Evolutionary conservation across 2,888 invertebrate species (phyloP).

Genomic region (Pandemis cinnamomeana): DNA sequence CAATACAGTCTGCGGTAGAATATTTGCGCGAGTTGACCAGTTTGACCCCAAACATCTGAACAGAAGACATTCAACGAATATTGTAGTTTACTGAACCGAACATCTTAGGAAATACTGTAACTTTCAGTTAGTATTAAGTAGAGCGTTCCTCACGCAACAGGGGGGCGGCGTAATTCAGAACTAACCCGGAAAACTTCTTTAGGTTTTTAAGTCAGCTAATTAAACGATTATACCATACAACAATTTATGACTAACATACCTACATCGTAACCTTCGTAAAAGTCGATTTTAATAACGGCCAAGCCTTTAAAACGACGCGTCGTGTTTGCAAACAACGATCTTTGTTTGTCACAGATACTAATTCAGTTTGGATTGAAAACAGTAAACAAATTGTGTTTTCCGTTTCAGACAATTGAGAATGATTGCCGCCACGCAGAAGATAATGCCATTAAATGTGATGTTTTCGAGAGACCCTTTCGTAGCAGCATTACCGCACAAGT

Average conservation of each 20-base stretch:
- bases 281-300: not conserved
- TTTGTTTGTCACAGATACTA: constrained; percentile 17
- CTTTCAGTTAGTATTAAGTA: not conserved
- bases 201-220: not conserved
- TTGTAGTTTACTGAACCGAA: not conserved
- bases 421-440: constrained; percentile 11
- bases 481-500: not conserved
- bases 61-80: not conserved
- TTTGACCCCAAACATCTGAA: not conserved
- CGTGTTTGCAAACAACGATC: constrained; percentile 9
- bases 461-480: not conserved
- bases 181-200: not conserved
- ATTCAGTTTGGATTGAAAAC: constrained; percentile 22
- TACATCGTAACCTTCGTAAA: not conserved
- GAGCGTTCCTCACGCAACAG: not conserved
- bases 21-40: not conserved
- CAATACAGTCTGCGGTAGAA: not conserved
- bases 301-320: not conserved
- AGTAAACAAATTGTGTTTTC: constrained; percentile 35
- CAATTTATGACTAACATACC: not conserved
- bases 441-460: constrained; percentile 17
- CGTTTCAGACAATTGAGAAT: constrained; percentile 32
- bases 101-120: not conserved
- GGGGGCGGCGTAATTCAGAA: not conserved
- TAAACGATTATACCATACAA: not conserved